Evolutionary conservation across 2,888 invertebrate species (phyloP).

Genomic region (Himalopsyche tibetana): DNA sequence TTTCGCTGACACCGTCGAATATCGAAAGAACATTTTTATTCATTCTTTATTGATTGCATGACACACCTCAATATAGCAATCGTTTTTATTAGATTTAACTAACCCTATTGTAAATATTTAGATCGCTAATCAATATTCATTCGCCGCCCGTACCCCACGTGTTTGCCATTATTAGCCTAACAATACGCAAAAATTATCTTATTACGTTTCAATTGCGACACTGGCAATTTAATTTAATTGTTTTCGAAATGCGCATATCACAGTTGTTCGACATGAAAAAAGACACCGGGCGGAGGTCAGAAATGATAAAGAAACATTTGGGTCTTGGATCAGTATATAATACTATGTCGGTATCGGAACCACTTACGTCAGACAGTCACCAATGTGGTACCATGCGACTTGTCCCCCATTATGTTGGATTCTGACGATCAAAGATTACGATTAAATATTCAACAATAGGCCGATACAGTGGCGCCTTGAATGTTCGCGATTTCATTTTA

Average conservation of each 20-base stretch:
- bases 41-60: too few species aligned
- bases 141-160: background rate
- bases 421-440: conserved; percentile 16
- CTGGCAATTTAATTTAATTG: conserved; percentile 13
- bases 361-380: conserved; percentile 1
- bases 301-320: background rate
- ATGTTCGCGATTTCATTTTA: too few species aligned
- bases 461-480: background rate
- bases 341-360: background rate
- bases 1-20: too few species aligned
- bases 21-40: too few species aligned
- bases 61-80: too few species aligned
- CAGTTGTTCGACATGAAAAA: background rate
- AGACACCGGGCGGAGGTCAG: background rate
- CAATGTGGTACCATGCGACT: background rate
- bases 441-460: conserved; percentile 30
- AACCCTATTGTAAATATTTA: background rate
- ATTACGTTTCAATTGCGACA: conserved; percentile 8
- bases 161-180: background rate
- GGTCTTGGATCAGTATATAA: background rate
- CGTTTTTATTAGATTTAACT: background rate
- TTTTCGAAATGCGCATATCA: conserved; percentile 16
- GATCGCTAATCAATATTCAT: background rate
- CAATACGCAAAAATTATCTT: conserved; percentile 3
- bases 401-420: conserved; percentile 26